Evolutionary conservation across 2,797 vertebrate genomes (phyloP).

Genomic region (Tauraco hartlaubi): DNA sequence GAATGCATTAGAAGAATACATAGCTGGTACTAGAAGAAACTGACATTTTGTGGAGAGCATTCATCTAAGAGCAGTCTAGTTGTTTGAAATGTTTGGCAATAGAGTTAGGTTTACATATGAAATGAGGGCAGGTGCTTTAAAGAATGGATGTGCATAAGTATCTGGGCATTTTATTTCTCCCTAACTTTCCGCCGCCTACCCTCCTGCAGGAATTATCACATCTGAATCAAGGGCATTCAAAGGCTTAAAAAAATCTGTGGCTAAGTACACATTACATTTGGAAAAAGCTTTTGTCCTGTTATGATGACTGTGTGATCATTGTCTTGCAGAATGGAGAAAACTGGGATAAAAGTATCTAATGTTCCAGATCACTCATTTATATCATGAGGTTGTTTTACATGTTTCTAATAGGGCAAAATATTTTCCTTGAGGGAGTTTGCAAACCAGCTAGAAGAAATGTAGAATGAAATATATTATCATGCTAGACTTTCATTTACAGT

Average conservation of each 20-base stretch:
- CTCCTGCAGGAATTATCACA: not conserved
- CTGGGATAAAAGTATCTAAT: not conserved
- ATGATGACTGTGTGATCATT: not conserved
- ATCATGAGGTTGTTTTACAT: not conserved
- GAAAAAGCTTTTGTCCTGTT: not conserved
- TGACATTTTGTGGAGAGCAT: not conserved
- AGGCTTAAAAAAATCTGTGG: not conserved
- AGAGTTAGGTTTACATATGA: not conserved
- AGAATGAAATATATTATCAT: not conserved
- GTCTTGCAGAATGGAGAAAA: not conserved
- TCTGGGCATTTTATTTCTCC: not conserved
- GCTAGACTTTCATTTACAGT: not conserved
- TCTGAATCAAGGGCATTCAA: not conserved
- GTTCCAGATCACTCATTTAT: not conserved
- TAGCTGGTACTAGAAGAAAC: not conserved
- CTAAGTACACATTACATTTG: not conserved
- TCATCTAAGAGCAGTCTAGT: not conserved
- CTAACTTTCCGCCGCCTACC: not conserved
- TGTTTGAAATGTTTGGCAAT: not conserved
- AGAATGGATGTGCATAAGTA: not conserved
- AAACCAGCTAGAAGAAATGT: constrained; percentile 1
- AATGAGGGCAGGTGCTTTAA: not conserved
- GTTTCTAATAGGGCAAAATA: not conserved
- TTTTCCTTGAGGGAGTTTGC: constrained; percentile 15
- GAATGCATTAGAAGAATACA: not conserved